Evolutionary conservation across 2,888 invertebrate genomes (phyloP), one percentile per base, ranked within the genome.

Genomic region (Lasioglossum pauxillum): DNA sequence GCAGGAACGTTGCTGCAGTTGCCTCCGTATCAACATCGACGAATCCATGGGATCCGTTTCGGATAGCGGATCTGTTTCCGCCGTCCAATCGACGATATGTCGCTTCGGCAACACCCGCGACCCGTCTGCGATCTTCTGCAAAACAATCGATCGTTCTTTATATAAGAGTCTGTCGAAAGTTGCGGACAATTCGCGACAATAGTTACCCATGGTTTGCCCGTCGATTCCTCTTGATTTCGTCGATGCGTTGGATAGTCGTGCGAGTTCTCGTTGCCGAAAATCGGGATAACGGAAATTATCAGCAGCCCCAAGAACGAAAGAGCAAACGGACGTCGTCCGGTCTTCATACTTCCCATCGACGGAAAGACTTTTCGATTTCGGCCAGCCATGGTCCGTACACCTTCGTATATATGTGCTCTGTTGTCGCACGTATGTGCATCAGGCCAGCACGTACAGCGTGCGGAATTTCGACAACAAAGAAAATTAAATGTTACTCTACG

Each of bases 401-500:
- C 82, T 84, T 88, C 78, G 88, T 90, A 89, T 91, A 91, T 90
- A 91, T 85, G 88, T 23, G 8, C 8, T 81, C 71, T 1, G 46
- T 44, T 77, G 71, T 75, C 60, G 49, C n/a, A 64, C 67, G 8
- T n/a, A n/a, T n/a, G n/a, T 53, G 23, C 10, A 23, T 53, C 53
- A 57, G 57, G 82, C 82, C 31, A 80, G 85, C 91, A 91, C 91
- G 91, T 53, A 85, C 74, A 78, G 79, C 90, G 88, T 91, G 91
- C 80, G 78, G n/a, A 75, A 79, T 81, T 77, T 81, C 10, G 41
- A 80, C 83, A 86, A 91, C 88, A 87, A 27, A 38, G 23, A 4
- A 46, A 73, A 88, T 87, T 82, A n/a, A n/a, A n/a, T n/a, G 78
- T 44, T 80, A 67, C 74, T 44, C 23, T 71, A 82, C 31, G 67